phyloP scores from a whole-genome alignment of 2,888 invertebrate genomes.

The Yponomeuta plumbellus region DNA sequence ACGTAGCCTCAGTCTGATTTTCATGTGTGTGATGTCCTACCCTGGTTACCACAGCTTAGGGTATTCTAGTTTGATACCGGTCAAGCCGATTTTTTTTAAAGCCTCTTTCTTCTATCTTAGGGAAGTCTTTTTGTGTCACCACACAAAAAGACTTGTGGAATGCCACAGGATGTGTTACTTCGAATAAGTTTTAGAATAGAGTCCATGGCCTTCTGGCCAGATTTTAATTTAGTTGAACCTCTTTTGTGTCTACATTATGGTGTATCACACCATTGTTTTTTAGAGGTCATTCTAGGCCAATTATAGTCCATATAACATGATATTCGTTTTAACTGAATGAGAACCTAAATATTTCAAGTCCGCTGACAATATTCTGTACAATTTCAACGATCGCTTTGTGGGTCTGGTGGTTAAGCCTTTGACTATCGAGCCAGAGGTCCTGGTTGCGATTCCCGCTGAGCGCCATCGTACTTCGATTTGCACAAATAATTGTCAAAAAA shows the following conservation, averaged over 20 bases:
- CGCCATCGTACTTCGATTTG: too few species aligned
- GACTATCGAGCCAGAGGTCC: not conserved
- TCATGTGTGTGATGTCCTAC: too few species aligned
- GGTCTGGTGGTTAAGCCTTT: not conserved
- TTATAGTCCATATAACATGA: not conserved
- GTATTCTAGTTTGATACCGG: too few species aligned
- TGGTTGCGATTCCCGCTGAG: too few species aligned
- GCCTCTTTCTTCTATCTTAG: too few species aligned
- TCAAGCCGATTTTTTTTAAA: too few species aligned
- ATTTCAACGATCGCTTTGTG: not conserved
- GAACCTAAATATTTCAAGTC: not conserved
- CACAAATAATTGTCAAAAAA: too few species aligned
- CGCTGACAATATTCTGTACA: not conserved
- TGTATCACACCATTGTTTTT: conserved; percentile 3
- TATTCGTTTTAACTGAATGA: not conserved
- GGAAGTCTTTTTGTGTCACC: too few species aligned
- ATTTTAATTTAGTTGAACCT: not conserved
- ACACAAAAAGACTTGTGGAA: too few species aligned
- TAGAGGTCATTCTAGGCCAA: not conserved
- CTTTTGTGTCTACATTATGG: not conserved
- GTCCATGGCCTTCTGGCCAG: not conserved
- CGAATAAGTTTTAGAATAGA: not conserved
- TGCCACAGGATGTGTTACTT: too few species aligned
- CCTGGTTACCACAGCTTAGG: too few species aligned
- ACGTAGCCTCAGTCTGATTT: too few species aligned